These are phyloP conservation scores for Anastrepha obliqua DNA, from an alignment of 1,140 invertebrate species.

Conservation along the genomic window DNA sequence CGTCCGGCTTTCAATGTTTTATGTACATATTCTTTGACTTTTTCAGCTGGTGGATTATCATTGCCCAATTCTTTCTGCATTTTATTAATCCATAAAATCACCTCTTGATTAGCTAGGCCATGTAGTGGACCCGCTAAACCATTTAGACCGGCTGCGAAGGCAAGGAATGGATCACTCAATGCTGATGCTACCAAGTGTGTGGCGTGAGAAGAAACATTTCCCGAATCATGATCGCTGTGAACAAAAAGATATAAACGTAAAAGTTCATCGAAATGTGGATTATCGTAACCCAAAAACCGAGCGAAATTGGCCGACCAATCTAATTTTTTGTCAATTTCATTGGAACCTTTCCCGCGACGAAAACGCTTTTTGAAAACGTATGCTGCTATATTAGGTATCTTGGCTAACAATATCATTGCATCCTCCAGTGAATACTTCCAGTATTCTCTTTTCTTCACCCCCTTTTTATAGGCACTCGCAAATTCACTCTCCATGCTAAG, in stretches of 20 bases:
- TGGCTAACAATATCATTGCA: slow-evolving; percentile 95
- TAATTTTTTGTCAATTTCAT: slow-evolving; percentile 87
- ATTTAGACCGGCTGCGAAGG: slow-evolving; percentile 93
- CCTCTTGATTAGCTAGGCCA: slow-evolving; percentile 95
- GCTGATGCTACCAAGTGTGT: slow-evolving; percentile 95
- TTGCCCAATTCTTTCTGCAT: slow-evolving; percentile 87
- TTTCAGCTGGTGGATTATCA: slow-evolving; percentile 84
- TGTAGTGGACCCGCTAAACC: slow-evolving; percentile 96
- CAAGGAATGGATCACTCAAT: slow-evolving; percentile 93
- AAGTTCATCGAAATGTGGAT: slow-evolving; percentile 89
- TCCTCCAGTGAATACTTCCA: slow-evolving; percentile 91
- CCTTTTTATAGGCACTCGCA: slow-evolving; percentile 80
- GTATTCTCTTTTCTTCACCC: slow-evolving; percentile 62
- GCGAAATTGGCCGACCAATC: slow-evolving; percentile 96
- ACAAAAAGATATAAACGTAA: slow-evolving; percentile 96
- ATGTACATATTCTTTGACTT: slow-evolving; percentile 93
- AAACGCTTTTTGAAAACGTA: slow-evolving; percentile 94
- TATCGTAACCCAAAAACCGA: slow-evolving; percentile 91
- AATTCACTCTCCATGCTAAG: slow-evolving; percentile 88
- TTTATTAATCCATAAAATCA: slow-evolving; percentile 88
- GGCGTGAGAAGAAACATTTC: slow-evolving; percentile 96
- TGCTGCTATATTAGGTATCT: slow-evolving; percentile 92
- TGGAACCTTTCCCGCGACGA: slow-evolving; percentile 86
- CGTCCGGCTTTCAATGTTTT: slow-evolving; percentile 91
- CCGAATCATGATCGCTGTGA: slow-evolving; percentile 95